phyloP scores from a whole-genome alignment of 2,113 vertebrate species.

The Brachypodius melanocephalos region DNA sequence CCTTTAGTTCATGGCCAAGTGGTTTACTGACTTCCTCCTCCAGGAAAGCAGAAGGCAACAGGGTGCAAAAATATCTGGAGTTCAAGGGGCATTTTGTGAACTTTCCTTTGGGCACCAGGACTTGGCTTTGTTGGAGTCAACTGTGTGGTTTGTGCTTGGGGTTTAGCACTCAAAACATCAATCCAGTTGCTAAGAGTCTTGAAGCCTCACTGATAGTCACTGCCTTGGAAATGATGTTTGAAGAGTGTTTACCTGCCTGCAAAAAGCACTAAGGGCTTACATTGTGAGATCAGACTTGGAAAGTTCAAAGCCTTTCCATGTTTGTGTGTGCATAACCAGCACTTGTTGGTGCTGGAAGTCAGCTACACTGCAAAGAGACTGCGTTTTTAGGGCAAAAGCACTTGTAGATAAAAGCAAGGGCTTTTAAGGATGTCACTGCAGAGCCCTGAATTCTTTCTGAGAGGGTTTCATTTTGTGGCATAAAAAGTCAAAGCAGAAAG shows the following conservation, averaged over 20 bases:
- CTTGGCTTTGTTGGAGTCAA: neutral
- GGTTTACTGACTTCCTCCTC: neutral
- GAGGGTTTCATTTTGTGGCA: neutral
- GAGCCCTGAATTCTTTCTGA: neutral
- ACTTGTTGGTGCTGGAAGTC: neutral
- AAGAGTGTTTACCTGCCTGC: neutral
- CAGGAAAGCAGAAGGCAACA: neutral
- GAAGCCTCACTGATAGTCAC: neutral
- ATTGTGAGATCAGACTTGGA: neutral
- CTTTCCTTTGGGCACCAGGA: neutral
- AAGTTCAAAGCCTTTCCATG: neutral
- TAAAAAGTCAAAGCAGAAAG: neutral
- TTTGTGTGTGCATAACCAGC: neutral
- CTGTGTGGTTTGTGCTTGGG: neutral
- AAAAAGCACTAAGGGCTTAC: neutral
- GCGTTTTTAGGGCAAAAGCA: neutral
- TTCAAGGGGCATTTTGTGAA: neutral
- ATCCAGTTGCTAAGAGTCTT: neutral
- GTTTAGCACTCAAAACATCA: neutral
- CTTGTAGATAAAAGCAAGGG: constrained; percentile 7
- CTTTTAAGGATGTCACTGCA: neutral
- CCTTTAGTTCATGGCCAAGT: neutral
- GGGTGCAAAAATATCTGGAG: neutral
- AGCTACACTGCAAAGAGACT: neutral
- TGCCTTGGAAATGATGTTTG: neutral